Conservation (phyloP, 2,113 vertebrate species). For the Rafetus swinhoei region DNA sequence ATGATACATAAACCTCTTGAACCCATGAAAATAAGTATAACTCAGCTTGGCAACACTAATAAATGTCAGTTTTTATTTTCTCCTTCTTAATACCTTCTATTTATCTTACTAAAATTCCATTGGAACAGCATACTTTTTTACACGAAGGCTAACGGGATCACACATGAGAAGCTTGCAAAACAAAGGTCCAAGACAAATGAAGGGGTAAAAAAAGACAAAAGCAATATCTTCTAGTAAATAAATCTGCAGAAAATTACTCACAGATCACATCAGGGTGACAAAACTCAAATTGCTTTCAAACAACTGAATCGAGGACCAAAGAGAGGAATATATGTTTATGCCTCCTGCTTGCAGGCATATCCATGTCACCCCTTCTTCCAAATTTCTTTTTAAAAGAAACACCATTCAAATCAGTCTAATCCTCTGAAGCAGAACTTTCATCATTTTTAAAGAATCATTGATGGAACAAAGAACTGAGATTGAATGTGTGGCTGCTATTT, state of each 20-base stretch:
- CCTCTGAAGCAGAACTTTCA: conserved; percentile 29
- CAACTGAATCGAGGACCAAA: neutral
- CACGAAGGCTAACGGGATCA: neutral
- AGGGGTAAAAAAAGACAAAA: neutral
- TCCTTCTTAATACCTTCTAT: conserved; percentile 44
- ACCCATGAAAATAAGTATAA: conserved; percentile 35
- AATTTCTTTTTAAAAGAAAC: conserved; percentile 3
- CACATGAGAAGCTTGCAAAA: neutral
- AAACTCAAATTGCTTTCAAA: neutral
- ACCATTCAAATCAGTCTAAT: conserved; percentile 9
- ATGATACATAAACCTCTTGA: conserved; percentile 6
- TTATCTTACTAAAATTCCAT: conserved; percentile 28
- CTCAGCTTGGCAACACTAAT: conserved; percentile 18
- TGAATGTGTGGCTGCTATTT: neutral
- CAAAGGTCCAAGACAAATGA: neutral
- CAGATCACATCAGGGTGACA: neutral
- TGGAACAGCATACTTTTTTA: conserved; percentile 2
- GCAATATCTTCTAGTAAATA: neutral
- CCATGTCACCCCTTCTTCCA: neutral
- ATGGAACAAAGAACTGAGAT: conserved; percentile 1
- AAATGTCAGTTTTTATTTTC: conserved; percentile 34
- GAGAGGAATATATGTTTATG: neutral
- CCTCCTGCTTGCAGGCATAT: neutral
- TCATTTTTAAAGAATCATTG: conserved; percentile 27
- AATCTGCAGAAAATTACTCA: neutral